Evolutionary conservation across 1,140 invertebrate species (phyloP).

Genomic region (Melitaea cinxia): DNA sequence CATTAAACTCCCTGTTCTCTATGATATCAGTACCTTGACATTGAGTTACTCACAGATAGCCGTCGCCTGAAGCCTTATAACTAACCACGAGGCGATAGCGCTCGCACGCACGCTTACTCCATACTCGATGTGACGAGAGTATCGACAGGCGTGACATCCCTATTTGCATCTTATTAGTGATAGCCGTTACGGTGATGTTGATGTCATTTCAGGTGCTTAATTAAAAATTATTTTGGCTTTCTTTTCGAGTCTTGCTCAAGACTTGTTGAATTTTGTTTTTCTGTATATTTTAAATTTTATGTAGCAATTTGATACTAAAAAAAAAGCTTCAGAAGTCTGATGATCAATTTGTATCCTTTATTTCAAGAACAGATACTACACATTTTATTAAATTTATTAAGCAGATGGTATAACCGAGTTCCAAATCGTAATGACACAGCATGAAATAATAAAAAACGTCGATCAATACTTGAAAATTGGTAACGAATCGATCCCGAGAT

Average conservation of each 20-base stretch:
- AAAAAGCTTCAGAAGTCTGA: no score
- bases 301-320: no score
- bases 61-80: constrained; percentile 21
- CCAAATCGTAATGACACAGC: constrained; percentile 12
- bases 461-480: constrained; percentile 22
- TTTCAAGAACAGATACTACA: no score
- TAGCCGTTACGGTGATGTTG: background rate
- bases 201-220: background rate
- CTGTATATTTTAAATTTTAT: no score
- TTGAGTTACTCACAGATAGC: constrained; percentile 32
- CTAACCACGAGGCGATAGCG: constrained; percentile 11
- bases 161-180: constrained; percentile 10
- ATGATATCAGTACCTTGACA: constrained; percentile 32
- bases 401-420: background rate
- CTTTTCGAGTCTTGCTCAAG: no score
- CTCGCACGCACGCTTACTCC: background rate
- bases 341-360: no score
- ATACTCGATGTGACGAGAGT: background rate
- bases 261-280: no score
- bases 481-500: constrained; percentile 44
- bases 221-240: no score
- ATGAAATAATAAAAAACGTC: constrained; percentile 33
- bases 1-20: background rate
- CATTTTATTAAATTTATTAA: no score
- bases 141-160: constrained; percentile 8